A percentile compares a stretch with the other conserved stretches of the same genome.
These are phyloP conservation scores for Pogonocichla stellata DNA, from an alignment of 2,113 vertebrate species.

Conservation along the genomic window DNA sequence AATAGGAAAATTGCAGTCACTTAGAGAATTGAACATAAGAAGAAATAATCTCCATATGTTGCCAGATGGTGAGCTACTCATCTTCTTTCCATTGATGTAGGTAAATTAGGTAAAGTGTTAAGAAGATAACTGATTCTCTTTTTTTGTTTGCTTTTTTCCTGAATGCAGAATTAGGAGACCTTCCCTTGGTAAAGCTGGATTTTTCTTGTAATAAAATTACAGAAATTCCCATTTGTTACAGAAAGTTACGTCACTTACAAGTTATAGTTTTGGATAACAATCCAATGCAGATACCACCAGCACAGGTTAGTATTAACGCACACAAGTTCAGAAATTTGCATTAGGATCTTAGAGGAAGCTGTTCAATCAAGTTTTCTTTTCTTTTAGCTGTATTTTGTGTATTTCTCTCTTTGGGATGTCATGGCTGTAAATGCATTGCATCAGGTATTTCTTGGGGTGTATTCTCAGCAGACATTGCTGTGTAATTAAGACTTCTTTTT, in stretches of 20 bases:
- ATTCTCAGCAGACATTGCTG: neutral
- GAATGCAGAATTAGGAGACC: constrained; percentile 86
- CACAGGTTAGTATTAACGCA: constrained; percentile 83
- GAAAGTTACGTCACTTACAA: constrained; percentile 92
- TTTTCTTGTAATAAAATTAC: constrained; percentile 99
- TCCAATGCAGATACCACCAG: constrained; percentile 95
- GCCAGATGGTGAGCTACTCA: constrained; percentile 85
- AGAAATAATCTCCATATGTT: constrained; percentile 94
- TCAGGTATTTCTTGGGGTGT: neutral
- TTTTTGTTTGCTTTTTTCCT: neutral
- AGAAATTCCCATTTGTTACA: constrained; percentile 91
- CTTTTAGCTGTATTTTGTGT: neutral
- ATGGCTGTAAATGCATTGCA: neutral
- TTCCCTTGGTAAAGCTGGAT: constrained; percentile 94
- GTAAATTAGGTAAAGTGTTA: neutral
- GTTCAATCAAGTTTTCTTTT: neutral
- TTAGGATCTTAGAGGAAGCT: neutral
- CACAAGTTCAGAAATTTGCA: neutral
- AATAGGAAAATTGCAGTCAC: constrained; percentile 90
- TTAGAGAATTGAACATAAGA: constrained; percentile 95
- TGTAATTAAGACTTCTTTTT: neutral
- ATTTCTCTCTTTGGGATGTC: neutral
- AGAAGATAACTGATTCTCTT: neutral
- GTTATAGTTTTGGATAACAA: constrained; percentile 95
- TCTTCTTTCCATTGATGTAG: neutral